Evolutionary conservation across 2,113 vertebrate genomes (phyloP), one percentile per base, ranked within the genome.

Genomic region (Aix galericulata): DNA sequence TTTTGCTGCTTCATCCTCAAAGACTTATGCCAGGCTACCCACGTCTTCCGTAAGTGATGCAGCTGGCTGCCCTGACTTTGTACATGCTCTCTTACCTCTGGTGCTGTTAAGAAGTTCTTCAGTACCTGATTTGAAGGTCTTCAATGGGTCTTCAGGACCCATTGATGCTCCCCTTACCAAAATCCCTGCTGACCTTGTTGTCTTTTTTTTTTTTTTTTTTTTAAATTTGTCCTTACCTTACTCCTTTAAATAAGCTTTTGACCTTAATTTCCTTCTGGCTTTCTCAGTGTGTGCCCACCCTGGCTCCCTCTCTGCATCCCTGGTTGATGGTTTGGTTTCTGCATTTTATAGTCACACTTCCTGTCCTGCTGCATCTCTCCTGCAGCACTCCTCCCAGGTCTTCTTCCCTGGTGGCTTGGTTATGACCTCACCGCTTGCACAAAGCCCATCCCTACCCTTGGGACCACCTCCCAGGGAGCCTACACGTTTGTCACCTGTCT

Each of bases 321-420:
- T 53, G 13, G 4, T 36, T 67, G 46, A 31, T 38, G 7, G 14
- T 44, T 73, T 53, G 4, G 3, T 59, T 81, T 78, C 69, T 68
- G n/a, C 25, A 31, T 92, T 66, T 71, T 46, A 46, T 14, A 38
- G n/a, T n/a, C 42, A 82, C 40, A 38, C 4, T 27, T 90, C 18
- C 25, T 40, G 18, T 23, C 23, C 44, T 71, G n/a, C 11, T 44
- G 32, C 6, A 1, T 79, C 68, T 60, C 17, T 58, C n/a, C 52
- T 4, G 0, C 44, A 56, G 31, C 11, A 44, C 8, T 59, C 17
- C 31, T 56, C 46, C 29, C 25, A 76, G 26, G 8, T 60, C 32
- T 91, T 86, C 40, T 67, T 15, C 53, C 9, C 1, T 46, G 27
- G 31, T 71, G 63, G 14, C 55, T 88, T 0, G 0, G 6, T 0